Conservation (phyloP, 2,113 vertebrate species). For the Haliaeetus leucogaster region DNA sequence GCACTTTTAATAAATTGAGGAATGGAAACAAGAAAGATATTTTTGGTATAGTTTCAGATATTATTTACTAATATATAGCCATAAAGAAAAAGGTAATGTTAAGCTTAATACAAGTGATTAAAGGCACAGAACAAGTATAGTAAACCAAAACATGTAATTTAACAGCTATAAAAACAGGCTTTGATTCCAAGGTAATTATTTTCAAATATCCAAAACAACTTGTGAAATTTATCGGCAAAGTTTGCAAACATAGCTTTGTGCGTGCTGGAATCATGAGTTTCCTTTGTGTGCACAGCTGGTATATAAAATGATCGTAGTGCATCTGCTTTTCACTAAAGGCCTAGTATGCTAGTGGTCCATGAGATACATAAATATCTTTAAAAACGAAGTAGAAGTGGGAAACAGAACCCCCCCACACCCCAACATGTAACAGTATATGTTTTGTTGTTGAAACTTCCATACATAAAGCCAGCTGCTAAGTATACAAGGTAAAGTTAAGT, state of each 20-base stretch:
- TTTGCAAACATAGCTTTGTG: neutral
- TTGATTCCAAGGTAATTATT: neutral
- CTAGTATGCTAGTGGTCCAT: neutral
- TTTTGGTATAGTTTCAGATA: neutral
- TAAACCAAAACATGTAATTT: neutral
- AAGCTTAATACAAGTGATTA: neutral
- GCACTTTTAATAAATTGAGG: neutral
- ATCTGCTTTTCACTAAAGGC: neutral
- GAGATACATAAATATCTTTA: neutral
- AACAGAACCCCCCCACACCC: too few relatives aligned
- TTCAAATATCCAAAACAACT: neutral
- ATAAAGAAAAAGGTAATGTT: neutral
- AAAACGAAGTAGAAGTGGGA: neutral
- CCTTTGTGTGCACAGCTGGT: neutral
- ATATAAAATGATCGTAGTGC: neutral
- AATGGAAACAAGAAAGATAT: neutral
- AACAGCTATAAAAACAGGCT: neutral
- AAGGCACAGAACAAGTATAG: neutral
- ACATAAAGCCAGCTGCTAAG: neutral
- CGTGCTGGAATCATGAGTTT: neutral
- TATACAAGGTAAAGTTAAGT: neutral
- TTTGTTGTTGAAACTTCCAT: neutral
- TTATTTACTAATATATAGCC: neutral
- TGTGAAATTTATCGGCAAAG: fast-evolving
- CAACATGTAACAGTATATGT: neutral